Base-by-base conservation (phyloP, 2,888 invertebrate species). In the Unio pictorum region DNA sequence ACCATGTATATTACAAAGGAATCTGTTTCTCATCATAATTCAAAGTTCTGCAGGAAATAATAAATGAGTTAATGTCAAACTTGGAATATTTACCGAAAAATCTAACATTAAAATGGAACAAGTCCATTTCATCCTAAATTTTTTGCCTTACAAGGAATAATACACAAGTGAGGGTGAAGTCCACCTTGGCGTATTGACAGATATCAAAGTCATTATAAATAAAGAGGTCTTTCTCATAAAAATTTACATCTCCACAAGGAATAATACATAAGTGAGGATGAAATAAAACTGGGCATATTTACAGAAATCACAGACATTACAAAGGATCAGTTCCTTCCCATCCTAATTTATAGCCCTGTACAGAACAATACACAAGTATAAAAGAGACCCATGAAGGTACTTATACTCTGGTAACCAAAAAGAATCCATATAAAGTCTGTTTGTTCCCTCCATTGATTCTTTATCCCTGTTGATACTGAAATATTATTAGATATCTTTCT, bases 71-170 rank as follows among this genome's bases (percentile, higher is more conserved):
- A 91, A 97, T 96, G 91, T 99, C 99, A 90, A 99, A 98, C 91
- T 99, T 98, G 56, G 98, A 99, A 91, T 99, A 99, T 91, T 99
- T 99, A 92, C 99, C 99, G 92, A 97, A 99, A 1, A 99, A 99
- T 91, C 99, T 99, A 5, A 98, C 95, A 91, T 98, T 98, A 88
- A 99, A 99, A 34, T 99, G 92, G 93, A 99, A 99, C 0, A 99
- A 99, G 91, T 99, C 99, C 89, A 98, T 97, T 90, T 99, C 98
- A 90, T 98, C 98, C 90, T 99, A 30, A 99, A 91, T 99, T 99
- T 83, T 99, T 99, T 0, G 98, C 97, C 34, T 97, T 95, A 87
- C 3, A 88, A 84, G 73, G 18, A 60, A 17, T 56, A 60, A 61
- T 30, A 30, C 30, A 61, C 26, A 61, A 8, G 94, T 94, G 69